Evolutionary conservation across 2,113 vertebrate species (phyloP), one percentile per base, ranked within the genome.

Genomic region (Rhynchomys soricoides): DNA sequence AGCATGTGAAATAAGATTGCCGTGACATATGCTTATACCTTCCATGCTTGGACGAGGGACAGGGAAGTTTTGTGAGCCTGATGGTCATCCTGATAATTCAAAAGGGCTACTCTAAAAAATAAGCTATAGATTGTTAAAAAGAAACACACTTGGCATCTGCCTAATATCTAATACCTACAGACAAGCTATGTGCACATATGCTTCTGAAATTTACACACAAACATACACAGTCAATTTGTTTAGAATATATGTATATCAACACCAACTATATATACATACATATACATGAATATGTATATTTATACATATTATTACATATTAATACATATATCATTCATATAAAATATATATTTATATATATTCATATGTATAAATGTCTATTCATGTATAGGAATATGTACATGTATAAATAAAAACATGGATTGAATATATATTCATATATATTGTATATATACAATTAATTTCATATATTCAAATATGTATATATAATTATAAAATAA

Each of bases 351-450:
- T 17, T 16, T 31, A 16, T 45, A 2, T 31, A 50, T 17, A 29
- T 48, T 29, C 4, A 4, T 16, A 19, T 9, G 4, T 1, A 52
- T 0, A 19, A 0, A 50, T 31, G 29, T 5, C 11, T 5, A n/a
- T 71, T n/a, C 68, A 71, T 19, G n/a, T n/a, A 71, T 19, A n/a
- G 52, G 68, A 45, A 31, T 26, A 57, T 40, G 9, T n/a, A 50
- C 4, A 9, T 50, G 5, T 31, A 31, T 34, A 34, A 34, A 31
- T 6, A 52, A 4, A 19, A 7, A 78, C 4, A 55, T 34, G 13
- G 2, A 50, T 1, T 17, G 50, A 34, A 68, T 34, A 68, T 31
- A 66, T 68, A n/a, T 70, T 37, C 6, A 70, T 37, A 70, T 68
- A 34, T 34, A 24, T 34, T 6, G 16, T 9, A n/a, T 70, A n/a